A percentile compares a stretch with the other conserved stretches of the same genome.
phyloP scores from a whole-genome alignment of 2,888 invertebrate species.

The Agrotis clavis region DNA sequence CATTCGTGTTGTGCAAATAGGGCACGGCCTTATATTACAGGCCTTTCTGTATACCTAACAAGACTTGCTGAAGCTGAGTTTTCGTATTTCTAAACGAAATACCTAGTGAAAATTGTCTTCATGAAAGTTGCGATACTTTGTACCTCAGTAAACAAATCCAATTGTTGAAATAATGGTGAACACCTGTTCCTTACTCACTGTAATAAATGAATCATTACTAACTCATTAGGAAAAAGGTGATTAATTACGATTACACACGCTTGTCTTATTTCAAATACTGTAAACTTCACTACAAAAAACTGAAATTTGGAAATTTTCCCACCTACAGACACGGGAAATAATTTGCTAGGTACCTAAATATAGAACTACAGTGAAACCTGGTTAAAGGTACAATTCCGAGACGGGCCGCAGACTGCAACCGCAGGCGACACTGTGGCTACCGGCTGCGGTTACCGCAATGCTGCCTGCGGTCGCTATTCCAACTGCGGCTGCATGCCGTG shows the following conservation, averaged over 20 bases:
- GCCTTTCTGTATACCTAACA: conserved; percentile 19
- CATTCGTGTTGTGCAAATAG: conserved; percentile 45
- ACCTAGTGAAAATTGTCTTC: neutral
- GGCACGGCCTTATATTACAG: conserved; percentile 29
- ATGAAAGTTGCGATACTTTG: neutral
- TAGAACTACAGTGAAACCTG: no score
- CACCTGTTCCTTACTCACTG: conserved; percentile 6
- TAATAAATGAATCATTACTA: conserved; percentile 1
- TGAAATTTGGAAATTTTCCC: neutral
- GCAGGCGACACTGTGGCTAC: no score
- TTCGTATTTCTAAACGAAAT: neutral
- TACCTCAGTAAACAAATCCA: conserved; percentile 6
- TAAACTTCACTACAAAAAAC: neutral
- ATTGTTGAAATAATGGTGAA: neutral
- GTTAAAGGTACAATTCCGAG: no score
- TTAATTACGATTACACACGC: conserved; percentile 2
- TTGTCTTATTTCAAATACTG: neutral
- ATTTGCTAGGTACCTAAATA: conserved; percentile 4
- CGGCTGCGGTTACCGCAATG: no score
- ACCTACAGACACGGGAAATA: neutral
- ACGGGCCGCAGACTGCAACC: no score
- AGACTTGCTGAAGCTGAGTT: conserved; percentile 5
- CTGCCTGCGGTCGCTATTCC: no score
- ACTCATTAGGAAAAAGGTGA: neutral
- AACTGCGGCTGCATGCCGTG: no score